Conservation (phyloP, 2,797 vertebrate genomes). For the Coregonus sp. region DNA sequence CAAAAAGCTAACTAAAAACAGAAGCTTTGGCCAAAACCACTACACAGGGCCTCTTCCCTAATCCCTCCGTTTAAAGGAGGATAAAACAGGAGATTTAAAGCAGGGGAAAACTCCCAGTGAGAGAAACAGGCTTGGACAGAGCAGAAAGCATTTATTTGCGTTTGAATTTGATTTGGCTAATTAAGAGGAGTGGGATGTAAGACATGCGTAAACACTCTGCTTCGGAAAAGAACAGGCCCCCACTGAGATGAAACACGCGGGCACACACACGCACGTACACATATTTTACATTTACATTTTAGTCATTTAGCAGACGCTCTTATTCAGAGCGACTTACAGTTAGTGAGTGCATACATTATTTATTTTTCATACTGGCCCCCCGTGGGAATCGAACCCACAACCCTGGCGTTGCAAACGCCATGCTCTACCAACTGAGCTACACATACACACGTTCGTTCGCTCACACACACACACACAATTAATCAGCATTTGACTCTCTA, state of each 20-base stretch:
- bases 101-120: constrained; percentile 53
- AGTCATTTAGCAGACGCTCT: too few relatives aligned
- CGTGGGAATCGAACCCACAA: too few relatives aligned
- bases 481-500: constrained; percentile 65
- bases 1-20: constrained; percentile 64
- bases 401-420: too few relatives aligned
- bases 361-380: too few relatives aligned
- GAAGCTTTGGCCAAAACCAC: constrained; percentile 65
- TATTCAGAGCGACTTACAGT: too few relatives aligned
- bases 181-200: constrained; percentile 63
- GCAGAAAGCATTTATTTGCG: constrained; percentile 47
- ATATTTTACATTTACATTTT: too few relatives aligned
- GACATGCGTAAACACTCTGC: constrained; percentile 53
- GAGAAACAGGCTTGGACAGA: constrained; percentile 59
- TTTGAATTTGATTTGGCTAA: constrained; percentile 71
- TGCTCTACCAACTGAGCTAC: too few relatives aligned
- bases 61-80: constrained; percentile 55
- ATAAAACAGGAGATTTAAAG: constrained; percentile 60
- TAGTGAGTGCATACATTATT: too few relatives aligned
- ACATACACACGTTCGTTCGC: too few relatives aligned
- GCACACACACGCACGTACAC: background rate
- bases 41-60: constrained; percentile 56
- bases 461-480: constrained; percentile 57
- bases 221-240: constrained; percentile 50
- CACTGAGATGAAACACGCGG: constrained; percentile 62